Evolutionary conservation across 2,888 invertebrate species (phyloP).

Genomic region (Lasioglossum lativentre): DNA sequence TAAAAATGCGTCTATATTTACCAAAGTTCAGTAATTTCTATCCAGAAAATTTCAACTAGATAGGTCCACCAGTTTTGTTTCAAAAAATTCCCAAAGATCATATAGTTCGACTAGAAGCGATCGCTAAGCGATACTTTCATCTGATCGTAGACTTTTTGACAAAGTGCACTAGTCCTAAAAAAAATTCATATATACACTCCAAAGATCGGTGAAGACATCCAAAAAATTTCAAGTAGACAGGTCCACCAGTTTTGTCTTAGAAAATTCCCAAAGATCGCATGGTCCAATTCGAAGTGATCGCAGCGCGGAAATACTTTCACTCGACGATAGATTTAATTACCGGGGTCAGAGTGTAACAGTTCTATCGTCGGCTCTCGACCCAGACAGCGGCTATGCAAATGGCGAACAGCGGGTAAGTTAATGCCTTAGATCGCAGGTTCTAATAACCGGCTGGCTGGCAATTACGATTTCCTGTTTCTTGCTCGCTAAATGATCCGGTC

Average conservation of each 20-base stretch:
- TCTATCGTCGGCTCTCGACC: slow-evolving; percentile 54
- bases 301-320: background rate
- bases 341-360: slow-evolving; percentile 52
- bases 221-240: background rate
- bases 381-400: slow-evolving; percentile 59
- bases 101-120: background rate
- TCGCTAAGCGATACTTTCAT: slow-evolving; percentile 58
- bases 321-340: background rate
- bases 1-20: background rate
- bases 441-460: slow-evolving; percentile 65
- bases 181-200: background rate
- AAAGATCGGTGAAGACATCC: background rate
- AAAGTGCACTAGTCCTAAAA: slow-evolving; percentile 33
- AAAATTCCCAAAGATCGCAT: background rate
- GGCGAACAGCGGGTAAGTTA: slow-evolving; percentile 62
- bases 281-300: background rate
- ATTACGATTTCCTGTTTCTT: slow-evolving; percentile 71
- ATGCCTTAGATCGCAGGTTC: slow-evolving; percentile 56
- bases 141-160: slow-evolving; percentile 46
- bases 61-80: background rate
- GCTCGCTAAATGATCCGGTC: slow-evolving; percentile 48
- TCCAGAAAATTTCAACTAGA: background rate
- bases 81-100: background rate
- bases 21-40: background rate
- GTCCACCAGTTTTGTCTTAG: background rate